These are phyloP conservation scores for Amphiura filiformis DNA, from an alignment of 35 echinoderm and acorn worm genomes.

Conservation along the genomic window DNA sequence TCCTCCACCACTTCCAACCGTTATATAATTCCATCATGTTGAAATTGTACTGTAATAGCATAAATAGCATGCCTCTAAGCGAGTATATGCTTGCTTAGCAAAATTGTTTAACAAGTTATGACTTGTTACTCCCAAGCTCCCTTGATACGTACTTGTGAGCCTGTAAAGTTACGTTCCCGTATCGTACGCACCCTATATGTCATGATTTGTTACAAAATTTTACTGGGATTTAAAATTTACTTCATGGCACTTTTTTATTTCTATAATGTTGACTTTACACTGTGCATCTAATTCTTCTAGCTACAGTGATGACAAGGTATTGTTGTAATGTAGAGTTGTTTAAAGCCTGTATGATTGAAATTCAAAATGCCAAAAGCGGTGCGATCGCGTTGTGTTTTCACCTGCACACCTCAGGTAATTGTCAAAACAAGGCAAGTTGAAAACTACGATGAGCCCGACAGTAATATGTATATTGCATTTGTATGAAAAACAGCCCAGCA, in stretches of 20 bases:
- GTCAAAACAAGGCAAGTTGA: neutral
- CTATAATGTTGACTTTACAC: too few relatives aligned
- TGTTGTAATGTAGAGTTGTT: neutral
- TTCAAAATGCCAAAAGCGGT: neutral
- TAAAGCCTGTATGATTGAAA: neutral
- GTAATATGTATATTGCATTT: slow-evolving; percentile 2
- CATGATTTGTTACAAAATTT: neutral
- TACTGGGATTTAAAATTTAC: neutral
- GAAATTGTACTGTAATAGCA: neutral
- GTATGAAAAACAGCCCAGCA: neutral
- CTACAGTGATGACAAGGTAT: neutral
- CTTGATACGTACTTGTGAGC: neutral
- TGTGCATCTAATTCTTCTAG: too few relatives aligned
- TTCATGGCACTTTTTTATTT: too few relatives aligned
- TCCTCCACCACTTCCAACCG: too few relatives aligned
- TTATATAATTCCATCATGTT: neutral
- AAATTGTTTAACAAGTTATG: neutral
- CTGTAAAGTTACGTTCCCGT: neutral
- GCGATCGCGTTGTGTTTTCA: neutral
- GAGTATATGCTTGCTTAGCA: neutral
- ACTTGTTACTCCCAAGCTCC: neutral
- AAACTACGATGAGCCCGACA: neutral
- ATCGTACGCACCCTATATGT: neutral
- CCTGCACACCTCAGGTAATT: neutral
- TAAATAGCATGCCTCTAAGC: neutral